These are phyloP conservation scores for Athalia rosae DNA, from an alignment of 2,888 invertebrate genomes.

Conservation along the genomic window DNA sequence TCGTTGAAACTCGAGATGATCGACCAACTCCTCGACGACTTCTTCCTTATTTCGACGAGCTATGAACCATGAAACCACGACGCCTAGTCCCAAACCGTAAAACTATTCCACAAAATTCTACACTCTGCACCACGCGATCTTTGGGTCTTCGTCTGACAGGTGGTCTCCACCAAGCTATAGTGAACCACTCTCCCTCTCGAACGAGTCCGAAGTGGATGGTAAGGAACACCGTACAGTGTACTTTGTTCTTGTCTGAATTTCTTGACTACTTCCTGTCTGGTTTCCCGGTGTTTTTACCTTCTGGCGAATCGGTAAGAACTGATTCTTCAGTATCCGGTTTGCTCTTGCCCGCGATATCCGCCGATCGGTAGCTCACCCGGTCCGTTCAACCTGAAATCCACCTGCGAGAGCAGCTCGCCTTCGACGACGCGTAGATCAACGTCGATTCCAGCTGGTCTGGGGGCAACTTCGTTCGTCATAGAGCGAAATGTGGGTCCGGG, in stretches of 20 bases:
- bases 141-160: slow-evolving; percentile 30
- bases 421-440: slow-evolving; percentile 16
- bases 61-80: no score
- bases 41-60: no score
- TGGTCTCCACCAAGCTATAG: slow-evolving; percentile 31
- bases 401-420: slow-evolving; percentile 37
- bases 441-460: slow-evolving; percentile 30
- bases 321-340: neutral
- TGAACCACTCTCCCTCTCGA: slow-evolving; percentile 17
- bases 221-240: no score
- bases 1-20: no score
- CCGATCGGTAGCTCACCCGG: neutral
- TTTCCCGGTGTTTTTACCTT: no score
- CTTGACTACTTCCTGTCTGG: no score
- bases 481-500: slow-evolving; percentile 31
- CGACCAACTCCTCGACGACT: no score
- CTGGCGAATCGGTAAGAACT: no score
- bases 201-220: slow-evolving; percentile 5
- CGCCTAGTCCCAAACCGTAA: neutral
- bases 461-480: slow-evolving; percentile 39
- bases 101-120: slow-evolving; percentile 8
- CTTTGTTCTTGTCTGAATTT: no score
- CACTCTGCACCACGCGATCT: slow-evolving; percentile 29
- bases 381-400: slow-evolving; percentile 38
- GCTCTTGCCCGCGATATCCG: neutral